Base-by-base conservation (phyloP, 2,113 vertebrate genomes). In the Antennarius striatus region DNA sequence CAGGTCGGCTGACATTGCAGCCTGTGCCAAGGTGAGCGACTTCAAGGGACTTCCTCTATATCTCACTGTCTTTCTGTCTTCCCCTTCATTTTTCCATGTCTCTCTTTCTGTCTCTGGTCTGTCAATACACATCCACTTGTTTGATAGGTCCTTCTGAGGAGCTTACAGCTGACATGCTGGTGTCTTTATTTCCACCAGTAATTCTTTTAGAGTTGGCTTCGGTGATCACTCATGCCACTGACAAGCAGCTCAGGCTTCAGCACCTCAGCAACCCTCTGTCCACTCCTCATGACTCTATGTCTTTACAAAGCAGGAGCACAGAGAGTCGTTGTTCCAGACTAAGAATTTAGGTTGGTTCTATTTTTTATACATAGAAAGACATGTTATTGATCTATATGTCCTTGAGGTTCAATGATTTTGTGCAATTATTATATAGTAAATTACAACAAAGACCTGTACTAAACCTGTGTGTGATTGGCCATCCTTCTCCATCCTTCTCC, bases 1-100 rank as follows among this genome's bases (percentile, higher is more conserved):
- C 90, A 84, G 93, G 93, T 91, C 91, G 91, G 88, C 94, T 97
- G 96, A 99, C 96, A 98, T 97, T 98, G 96, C 93, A 78, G 85
- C 95, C 91, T 83, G 84, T 92, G 91, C 95, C 96, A 99, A 99
- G 98, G 97, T 99, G 96, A 99, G 95, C 92, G 92, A 95, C 94
- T 96, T 83, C 89, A 89, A 95, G 94, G 95, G 93, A 92, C 90
- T 91, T 83, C 55, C 63, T 87, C 70, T 61, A 5, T 43, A 71
- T 66, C 74, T 68, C 80, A 66, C 75, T 48, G 77, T 92, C 93
- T 91, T 76, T 72, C 78, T 50, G 75, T 92, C 93, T 91, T 57
- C 79, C 84, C 91, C 80, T 77, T 87, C 90, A 90, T 91, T 86
- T 91, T 84, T 87, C 85, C 90, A 87, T 89, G 69, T 84, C 88